phyloP scores from a whole-genome alignment of 2,113 vertebrate genomes.

The Smithornis capensis region DNA sequence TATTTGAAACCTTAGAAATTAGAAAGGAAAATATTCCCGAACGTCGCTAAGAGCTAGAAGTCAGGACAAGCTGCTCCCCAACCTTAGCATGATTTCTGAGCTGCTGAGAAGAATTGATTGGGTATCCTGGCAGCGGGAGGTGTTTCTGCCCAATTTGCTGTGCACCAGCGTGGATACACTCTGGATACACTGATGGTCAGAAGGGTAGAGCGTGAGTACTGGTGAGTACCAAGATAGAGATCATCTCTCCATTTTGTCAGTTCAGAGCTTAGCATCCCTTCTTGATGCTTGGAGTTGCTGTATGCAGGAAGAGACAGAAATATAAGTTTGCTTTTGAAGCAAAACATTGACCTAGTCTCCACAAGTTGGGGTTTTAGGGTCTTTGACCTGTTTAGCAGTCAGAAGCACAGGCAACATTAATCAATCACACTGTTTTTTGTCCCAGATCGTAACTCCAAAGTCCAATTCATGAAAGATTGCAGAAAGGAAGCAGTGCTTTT shows the following conservation, averaged over 20 bases:
- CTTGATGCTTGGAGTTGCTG: not conserved
- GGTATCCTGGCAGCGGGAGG: not conserved
- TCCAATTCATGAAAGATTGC: constrained; percentile 15
- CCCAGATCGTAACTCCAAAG: constrained; percentile 8
- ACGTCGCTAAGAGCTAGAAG: fast-evolving
- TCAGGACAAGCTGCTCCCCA: not conserved
- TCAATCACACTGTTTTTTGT: not conserved
- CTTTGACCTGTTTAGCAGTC: not conserved
- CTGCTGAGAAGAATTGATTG: not conserved
- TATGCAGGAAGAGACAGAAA: not conserved
- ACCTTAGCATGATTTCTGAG: not conserved
- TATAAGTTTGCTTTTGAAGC: not conserved
- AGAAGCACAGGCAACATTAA: not conserved
- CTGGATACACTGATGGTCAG: not conserved
- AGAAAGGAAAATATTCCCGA: not conserved
- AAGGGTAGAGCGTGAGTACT: not conserved
- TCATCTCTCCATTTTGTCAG: not conserved
- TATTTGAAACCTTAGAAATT: not conserved
- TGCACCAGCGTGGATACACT: no score
- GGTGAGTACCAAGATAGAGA: not conserved
- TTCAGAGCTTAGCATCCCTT: not conserved
- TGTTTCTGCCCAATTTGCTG: not conserved
- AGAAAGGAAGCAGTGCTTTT: constrained; percentile 4
- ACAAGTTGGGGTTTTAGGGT: not conserved
- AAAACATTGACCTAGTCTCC: not conserved